A percentile compares a stretch with the other conserved stretches of the same genome.
Evolutionary conservation across 2,888 invertebrate species (phyloP).

Genomic region (Amphipoea lucens): DNA sequence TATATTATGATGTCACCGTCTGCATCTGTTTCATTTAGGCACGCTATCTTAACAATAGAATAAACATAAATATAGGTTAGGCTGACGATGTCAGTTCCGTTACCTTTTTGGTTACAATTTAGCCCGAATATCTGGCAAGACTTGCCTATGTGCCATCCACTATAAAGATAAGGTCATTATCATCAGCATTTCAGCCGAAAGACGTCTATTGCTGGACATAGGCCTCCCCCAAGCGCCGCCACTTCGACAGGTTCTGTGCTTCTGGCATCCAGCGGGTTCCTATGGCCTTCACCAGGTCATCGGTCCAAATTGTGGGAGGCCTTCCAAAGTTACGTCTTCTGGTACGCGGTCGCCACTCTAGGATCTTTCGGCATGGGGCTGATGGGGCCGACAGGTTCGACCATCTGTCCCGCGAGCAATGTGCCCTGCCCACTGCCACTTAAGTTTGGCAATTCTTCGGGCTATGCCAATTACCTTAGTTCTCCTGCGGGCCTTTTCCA

Average conservation of each 20-base stretch:
- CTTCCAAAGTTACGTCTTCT: background rate
- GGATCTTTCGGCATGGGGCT: background rate
- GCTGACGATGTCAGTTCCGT: background rate
- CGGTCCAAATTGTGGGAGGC: background rate
- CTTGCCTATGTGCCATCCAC: background rate
- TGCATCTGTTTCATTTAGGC: constrained; percentile 29
- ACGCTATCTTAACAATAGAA: constrained; percentile 14
- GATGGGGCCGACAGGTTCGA: background rate
- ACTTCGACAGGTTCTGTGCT: background rate
- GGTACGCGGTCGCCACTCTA: background rate
- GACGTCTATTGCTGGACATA: background rate
- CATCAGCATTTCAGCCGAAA: background rate
- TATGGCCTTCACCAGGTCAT: background rate
- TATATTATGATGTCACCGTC: constrained; percentile 46
- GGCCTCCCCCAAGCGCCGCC: background rate
- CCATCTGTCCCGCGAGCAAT: background rate
- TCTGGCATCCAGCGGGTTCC: background rate
- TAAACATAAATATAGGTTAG: background rate
- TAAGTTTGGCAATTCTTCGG: background rate
- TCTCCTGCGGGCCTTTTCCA: background rate
- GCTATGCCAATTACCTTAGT: background rate
- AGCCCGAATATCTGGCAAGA: background rate
- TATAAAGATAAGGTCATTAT: background rate
- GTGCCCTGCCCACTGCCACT: background rate
- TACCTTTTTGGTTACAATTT: background rate